A percentile compares a stretch with the other conserved stretches of the same genome.
These are phyloP conservation scores for Phaetusa simplex DNA, from an alignment of 2,113 vertebrate genomes.

Conservation along the genomic window DNA sequence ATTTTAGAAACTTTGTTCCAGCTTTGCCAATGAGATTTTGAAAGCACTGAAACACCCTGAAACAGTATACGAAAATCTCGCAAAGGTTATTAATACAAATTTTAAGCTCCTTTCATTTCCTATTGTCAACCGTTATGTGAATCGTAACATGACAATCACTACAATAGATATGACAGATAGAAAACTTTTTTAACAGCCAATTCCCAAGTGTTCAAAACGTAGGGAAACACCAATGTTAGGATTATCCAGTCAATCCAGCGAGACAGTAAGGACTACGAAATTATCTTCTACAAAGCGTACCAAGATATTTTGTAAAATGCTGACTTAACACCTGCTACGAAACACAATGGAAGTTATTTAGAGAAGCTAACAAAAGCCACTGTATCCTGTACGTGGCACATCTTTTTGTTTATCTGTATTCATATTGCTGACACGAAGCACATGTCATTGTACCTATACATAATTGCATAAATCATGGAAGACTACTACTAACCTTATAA, in stretches of 20 bases:
- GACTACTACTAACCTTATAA: conserved; percentile 57
- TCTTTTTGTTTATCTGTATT: conserved; percentile 31
- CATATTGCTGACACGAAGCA: conserved; percentile 12
- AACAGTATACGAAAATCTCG: not conserved
- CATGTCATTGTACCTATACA: conserved; percentile 30
- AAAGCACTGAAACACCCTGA: not conserved
- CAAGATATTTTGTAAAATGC: not conserved
- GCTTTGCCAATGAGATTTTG: not conserved
- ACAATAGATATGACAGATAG: not conserved
- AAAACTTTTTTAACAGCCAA: not conserved
- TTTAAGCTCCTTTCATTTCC: not conserved
- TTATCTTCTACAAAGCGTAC: not conserved
- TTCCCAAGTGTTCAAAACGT: not conserved
- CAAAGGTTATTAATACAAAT: not conserved
- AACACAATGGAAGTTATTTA: not conserved
- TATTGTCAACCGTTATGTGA: not conserved
- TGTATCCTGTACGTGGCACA: not conserved
- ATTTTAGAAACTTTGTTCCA: not conserved
- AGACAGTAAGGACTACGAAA: not conserved
- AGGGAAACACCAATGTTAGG: not conserved
- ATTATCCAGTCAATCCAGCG: not conserved
- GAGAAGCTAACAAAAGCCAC: not conserved
- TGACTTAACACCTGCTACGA: not conserved
- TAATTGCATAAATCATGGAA: conserved; percentile 48
- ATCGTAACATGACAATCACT: not conserved